Evolutionary conservation across 2,888 invertebrate species (phyloP).

Genomic region (Zygaena filipendulae): DNA sequence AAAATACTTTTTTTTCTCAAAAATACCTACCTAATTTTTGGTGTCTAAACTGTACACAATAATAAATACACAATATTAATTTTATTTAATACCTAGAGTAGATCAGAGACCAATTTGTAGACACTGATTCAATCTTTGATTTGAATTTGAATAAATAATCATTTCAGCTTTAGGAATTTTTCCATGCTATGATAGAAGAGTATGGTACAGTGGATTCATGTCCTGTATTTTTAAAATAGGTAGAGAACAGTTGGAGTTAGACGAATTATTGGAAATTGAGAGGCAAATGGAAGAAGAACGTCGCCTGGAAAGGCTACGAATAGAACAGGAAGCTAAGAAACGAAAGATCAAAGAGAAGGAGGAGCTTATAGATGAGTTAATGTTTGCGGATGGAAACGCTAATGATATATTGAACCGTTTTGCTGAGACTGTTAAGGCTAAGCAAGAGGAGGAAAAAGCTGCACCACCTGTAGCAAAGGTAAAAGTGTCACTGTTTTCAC

Average conservation of each 20-base stretch:
- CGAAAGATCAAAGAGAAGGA: slow-evolving; percentile 89
- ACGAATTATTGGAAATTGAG: slow-evolving; percentile 85
- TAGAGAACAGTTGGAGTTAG: slow-evolving; percentile 87
- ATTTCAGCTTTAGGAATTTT: no score
- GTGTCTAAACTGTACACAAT: no score
- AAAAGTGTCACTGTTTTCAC: slow-evolving; percentile 8
- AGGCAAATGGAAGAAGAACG: slow-evolving; percentile 80
- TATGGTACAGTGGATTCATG: no score
- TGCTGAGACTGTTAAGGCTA: slow-evolving; percentile 75
- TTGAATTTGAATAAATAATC: no score
- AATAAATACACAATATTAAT: no score
- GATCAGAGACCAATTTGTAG: no score
- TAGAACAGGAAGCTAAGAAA: slow-evolving; percentile 78
- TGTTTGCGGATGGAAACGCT: slow-evolving; percentile 92
- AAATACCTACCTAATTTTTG: no score
- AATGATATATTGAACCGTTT: slow-evolving; percentile 87
- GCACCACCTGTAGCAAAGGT: slow-evolving; percentile 55
- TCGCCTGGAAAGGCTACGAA: slow-evolving; percentile 74
- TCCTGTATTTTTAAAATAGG: no score
- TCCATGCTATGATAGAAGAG: no score
- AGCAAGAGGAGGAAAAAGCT: slow-evolving; percentile 68
- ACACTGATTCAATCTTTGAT: no score
- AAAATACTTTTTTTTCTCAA: no score
- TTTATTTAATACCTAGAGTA: no score
- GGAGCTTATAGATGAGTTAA: slow-evolving; percentile 93